A percentile compares a stretch with the other conserved stretches of the same genome.
Conservation (phyloP, 2,888 invertebrate genomes). For the Ellobium chinense region DNA sequence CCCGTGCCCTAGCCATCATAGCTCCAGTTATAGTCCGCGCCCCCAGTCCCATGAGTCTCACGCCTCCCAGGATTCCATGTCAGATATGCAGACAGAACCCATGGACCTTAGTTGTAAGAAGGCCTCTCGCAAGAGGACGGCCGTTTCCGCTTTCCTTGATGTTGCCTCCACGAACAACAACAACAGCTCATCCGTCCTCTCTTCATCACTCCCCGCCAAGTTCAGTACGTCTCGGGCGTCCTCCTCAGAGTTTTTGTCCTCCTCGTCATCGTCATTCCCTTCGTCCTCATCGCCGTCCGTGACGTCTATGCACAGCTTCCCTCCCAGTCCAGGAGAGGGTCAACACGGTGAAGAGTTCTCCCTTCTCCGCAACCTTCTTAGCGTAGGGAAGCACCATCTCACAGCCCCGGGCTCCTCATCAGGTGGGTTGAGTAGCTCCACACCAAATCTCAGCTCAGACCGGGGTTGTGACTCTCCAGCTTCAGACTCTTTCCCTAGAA, state of each 20-base stretch:
- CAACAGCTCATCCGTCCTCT: neutral
- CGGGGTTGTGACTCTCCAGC: conserved; percentile 39
- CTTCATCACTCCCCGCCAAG: conserved; percentile 40
- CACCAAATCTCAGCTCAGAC: conserved; percentile 38
- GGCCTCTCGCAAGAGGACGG: conserved; percentile 25
- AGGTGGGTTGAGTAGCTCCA: conserved; percentile 29
- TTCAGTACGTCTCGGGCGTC: neutral
- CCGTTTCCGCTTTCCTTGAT: conserved; percentile 25
- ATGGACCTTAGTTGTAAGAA: conserved; percentile 72
- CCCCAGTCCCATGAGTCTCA: conserved; percentile 48
- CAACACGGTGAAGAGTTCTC: conserved; percentile 57
- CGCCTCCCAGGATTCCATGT: conserved; percentile 35
- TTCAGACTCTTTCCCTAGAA: conserved; percentile 32
- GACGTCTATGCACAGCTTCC: conserved; percentile 46
- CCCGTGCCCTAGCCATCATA: conserved; percentile 34
- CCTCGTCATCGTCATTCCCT: conserved; percentile 25
- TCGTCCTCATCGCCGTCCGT: conserved; percentile 35
- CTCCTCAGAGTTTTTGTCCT: conserved; percentile 41
- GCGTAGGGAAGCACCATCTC: conserved; percentile 55
- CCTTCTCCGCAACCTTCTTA: conserved; percentile 58
- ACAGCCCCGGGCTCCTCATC: conserved; percentile 11
- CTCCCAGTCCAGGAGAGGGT: conserved; percentile 52
- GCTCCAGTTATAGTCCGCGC: conserved; percentile 32
- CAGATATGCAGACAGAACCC: conserved; percentile 63
- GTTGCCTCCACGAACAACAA: neutral